These are phyloP conservation scores for Coptotermes formosanus DNA, from an alignment of 1,140 invertebrate species.

Conservation along the genomic window DNA sequence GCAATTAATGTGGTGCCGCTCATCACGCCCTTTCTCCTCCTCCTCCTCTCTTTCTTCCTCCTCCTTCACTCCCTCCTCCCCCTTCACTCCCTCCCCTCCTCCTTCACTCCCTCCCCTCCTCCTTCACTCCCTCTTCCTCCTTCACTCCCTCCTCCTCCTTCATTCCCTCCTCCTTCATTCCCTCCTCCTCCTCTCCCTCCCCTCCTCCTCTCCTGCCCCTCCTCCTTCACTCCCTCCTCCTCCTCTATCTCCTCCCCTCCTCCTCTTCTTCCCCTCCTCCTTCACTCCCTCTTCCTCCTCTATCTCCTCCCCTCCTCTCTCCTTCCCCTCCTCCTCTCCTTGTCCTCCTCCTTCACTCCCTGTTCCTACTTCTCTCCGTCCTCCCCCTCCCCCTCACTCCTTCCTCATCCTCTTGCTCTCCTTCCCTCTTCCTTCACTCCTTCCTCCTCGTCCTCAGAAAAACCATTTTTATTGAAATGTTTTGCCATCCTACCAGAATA, in stretches of 20 bases:
- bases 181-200: no score
- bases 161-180: no score
- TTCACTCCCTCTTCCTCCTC: background rate
- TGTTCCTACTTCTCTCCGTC: background rate
- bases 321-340: background rate
- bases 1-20: background rate
- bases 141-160: background rate
- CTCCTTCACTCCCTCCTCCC: background rate
- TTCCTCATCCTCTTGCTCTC: background rate
- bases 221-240: no score
- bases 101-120: no score
- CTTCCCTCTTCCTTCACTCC: background rate
- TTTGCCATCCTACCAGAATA: no score
- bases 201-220: no score
- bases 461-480: no score
- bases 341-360: background rate
- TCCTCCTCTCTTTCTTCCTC: background rate
- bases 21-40: background rate
- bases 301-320: background rate
- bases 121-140: background rate
- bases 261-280: background rate
- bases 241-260: background rate
- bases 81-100: no score
- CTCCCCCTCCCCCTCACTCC: background rate
- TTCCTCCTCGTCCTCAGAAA: no score